A percentile compares a stretch with the other conserved stretches of the same genome.
These are phyloP conservation scores for Sminthopsis crassicaudata DNA, from an alignment of 2,113 vertebrate genomes.

Conservation along the genomic window DNA sequence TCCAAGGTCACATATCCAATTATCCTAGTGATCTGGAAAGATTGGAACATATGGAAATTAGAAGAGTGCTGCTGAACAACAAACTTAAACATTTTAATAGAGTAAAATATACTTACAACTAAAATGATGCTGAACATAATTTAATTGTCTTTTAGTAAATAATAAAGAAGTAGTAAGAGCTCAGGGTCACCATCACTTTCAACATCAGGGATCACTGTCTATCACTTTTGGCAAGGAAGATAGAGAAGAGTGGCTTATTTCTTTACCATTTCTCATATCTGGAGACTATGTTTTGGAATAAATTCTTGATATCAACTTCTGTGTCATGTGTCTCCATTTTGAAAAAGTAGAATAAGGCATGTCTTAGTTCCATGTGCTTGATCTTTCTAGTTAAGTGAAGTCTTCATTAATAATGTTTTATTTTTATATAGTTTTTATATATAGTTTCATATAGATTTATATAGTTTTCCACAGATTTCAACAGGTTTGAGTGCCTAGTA, in stretches of 20 bases:
- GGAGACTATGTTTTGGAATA: conserved; percentile 58
- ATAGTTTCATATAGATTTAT: no score
- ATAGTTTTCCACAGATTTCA: not conserved
- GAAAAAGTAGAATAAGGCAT: conserved; percentile 43
- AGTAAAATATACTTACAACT: conserved; percentile 59
- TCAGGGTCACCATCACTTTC: conserved; percentile 43
- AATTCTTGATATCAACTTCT: conserved; percentile 48
- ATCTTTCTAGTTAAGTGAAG: conserved; percentile 45
- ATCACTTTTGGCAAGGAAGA: conserved; percentile 39
- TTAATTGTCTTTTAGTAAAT: conserved; percentile 53
- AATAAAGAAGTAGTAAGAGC: conserved; percentile 3
- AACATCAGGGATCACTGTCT: conserved; percentile 57
- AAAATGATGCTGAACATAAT: conserved; percentile 58
- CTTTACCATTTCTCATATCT: conserved; percentile 35
- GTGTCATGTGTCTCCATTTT: conserved; percentile 55
- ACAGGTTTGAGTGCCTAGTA: not conserved
- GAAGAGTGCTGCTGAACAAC: conserved; percentile 64
- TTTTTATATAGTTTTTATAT: no score
- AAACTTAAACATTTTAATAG: conserved; percentile 9
- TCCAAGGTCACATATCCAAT: not conserved
- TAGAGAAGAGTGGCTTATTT: conserved; percentile 26
- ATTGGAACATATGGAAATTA: not conserved
- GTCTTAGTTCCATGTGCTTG: conserved; percentile 26
- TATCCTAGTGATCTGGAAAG: not conserved
- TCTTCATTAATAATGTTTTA: conserved; percentile 22